These are phyloP conservation scores for Tillus elongatus DNA, from an alignment of 2,888 invertebrate genomes.

Conservation along the genomic window DNA sequence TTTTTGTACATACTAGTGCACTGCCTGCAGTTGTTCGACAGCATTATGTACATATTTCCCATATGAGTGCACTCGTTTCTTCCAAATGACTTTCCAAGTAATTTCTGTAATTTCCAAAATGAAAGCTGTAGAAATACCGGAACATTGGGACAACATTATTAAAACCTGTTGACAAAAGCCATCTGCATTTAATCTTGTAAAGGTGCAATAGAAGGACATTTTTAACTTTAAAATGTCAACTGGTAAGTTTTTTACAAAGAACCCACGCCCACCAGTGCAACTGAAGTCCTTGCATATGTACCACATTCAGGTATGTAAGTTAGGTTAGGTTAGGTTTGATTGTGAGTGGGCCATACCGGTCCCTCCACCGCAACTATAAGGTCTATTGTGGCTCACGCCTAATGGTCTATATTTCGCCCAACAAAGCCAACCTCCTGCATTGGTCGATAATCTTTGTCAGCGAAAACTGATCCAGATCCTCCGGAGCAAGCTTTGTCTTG, in stretches of 20 bases:
- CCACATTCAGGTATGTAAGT: conserved; percentile 3
- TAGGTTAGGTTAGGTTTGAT: no score
- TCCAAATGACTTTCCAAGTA: conserved; percentile 11
- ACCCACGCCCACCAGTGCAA: conserved; percentile 2
- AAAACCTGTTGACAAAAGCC: conserved; percentile 2
- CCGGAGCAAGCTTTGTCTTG: no score
- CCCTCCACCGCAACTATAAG: no score
- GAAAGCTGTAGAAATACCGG: conserved; percentile 6
- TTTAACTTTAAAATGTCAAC: conserved; percentile 4
- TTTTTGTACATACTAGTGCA: conserved; percentile 15
- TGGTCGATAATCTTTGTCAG: no score
- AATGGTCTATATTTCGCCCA: no score
- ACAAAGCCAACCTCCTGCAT: no score
- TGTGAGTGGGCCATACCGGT: no score
- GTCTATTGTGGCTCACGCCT: no score
- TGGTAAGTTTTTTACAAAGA: conserved; percentile 3
- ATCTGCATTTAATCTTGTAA: conserved; percentile 5
- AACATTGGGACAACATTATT: conserved; percentile 6
- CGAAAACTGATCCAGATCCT: no score
- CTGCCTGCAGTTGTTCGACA: conserved; percentile 13
- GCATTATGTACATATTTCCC: conserved; percentile 16
- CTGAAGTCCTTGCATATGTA: conserved; percentile 7
- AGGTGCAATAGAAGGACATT: conserved; percentile 5
- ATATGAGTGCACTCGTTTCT: conserved; percentile 12
- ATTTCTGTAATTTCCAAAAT: conserved; percentile 13